phyloP scores from a whole-genome alignment of 2,797 vertebrate genomes.

The Paratrypauchen microcephalus region DNA sequence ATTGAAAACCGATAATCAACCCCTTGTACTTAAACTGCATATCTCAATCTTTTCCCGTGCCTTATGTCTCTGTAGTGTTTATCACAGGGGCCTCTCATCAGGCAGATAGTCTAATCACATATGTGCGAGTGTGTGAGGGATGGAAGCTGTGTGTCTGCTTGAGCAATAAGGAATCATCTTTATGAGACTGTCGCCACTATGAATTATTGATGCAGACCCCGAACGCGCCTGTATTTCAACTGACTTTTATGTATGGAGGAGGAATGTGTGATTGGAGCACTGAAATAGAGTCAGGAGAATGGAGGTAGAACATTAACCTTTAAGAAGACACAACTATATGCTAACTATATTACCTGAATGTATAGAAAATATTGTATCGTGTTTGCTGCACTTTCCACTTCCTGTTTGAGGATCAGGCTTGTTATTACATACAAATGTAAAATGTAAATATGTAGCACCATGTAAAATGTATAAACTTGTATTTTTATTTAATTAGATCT shows the following conservation, averaged over 20 bases:
- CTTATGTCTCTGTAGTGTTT: slow-evolving; percentile 13
- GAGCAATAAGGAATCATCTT: slow-evolving; percentile 58
- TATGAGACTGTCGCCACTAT: slow-evolving; percentile 52
- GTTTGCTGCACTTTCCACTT: no score
- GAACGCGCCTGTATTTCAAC: slow-evolving; percentile 60
- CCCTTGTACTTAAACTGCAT: no score
- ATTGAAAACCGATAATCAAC: no score
- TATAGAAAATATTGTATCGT: not conserved
- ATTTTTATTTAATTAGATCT: no score
- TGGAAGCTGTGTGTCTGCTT: slow-evolving; percentile 24
- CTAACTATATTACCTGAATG: not conserved
- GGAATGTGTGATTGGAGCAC: slow-evolving; percentile 21
- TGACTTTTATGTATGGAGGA: slow-evolving; percentile 49
- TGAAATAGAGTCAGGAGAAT: slow-evolving; percentile 3
- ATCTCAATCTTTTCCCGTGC: no score
- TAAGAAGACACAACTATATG: not conserved
- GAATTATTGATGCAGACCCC: slow-evolving; percentile 74
- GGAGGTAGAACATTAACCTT: slow-evolving; percentile 23
- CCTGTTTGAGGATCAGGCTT: no score
- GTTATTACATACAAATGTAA: no score
- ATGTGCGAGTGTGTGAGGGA: slow-evolving; percentile 39
- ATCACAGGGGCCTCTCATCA: slow-evolving; percentile 42
- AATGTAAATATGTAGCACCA: no score
- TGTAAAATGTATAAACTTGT: no score
- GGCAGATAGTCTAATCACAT: slow-evolving; percentile 47